Evolutionary conservation across 2,113 vertebrate species (phyloP), one percentile per base, ranked within the genome.

Genomic region (Aldabrachelys gigantea): DNA sequence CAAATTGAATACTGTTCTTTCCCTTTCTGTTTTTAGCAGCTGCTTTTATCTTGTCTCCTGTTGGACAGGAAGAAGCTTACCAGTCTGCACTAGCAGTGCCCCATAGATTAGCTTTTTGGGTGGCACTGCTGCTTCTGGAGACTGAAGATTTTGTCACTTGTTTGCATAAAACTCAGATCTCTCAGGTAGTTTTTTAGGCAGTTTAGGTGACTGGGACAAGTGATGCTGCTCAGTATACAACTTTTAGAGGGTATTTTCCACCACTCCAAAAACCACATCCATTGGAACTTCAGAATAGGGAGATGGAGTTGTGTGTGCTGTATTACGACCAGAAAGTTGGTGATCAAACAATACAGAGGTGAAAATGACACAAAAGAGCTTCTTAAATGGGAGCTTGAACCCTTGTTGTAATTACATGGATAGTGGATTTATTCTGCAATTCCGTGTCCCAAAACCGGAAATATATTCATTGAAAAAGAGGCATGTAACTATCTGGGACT

Each of bases 311-410:
- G 35, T 80, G n/a, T 83, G 44, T 24, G 53, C 88, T 49, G 35
- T 1, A 16, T 3, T 21, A 29, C 84, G 76, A 69, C 56, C 12
- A 52, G 76, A n/a, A 56, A n/a, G 4, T 5, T 2, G 16, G 49
- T 47, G 1, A 52, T 47, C 17, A 0, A 1, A n/a, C 0, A 0
- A 2, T 5, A 1, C n/a, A 25, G 49, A 6, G 35, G 47, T 72
- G 6, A 13, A 29, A 13, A 44, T 38, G 80, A 7, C 49, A 41
- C 0, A 47, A 1, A 22, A 65, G 49, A 41, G 10, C 82, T 29
- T 84, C 87, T 41, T 3, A 5, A 19, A 47, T 47, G 25, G 25
- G 25, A 27, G 24, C 24, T 78, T 76, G 72, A 76, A 3, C 19
- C 14, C 41, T 54, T 29, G 29, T 82, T 57, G 38, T 50, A 80